phyloP scores from a whole-genome alignment of 2,113 vertebrate species.

The Coracopsis vasa region DNA sequence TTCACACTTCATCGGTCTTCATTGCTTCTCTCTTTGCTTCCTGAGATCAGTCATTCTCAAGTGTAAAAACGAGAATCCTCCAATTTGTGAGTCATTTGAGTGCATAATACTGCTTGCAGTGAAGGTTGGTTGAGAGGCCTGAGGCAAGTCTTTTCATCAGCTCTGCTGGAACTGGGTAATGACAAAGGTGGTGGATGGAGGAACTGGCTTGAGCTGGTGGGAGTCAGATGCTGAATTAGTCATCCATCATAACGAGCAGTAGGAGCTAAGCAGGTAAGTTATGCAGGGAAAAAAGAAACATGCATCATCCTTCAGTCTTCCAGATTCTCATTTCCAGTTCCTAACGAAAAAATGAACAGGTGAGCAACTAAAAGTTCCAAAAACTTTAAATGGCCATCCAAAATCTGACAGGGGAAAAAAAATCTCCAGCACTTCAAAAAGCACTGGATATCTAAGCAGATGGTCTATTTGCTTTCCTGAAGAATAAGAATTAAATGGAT shows the following conservation, averaged over 20 bases:
- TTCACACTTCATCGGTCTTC: not conserved
- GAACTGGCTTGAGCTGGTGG: not conserved
- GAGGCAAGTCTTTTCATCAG: slow-evolving; percentile 20
- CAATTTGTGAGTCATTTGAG: not conserved
- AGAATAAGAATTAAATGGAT: slow-evolving; percentile 36
- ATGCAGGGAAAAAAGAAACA: not conserved
- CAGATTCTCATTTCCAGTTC: not conserved
- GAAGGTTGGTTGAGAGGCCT: not conserved
- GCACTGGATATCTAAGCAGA: slow-evolving; percentile 29
- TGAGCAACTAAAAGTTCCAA: not conserved
- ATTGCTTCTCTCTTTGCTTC: not conserved
- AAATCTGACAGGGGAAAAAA: not conserved
- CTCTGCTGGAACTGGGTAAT: not conserved
- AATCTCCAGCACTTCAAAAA: not conserved
- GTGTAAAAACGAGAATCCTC: not conserved
- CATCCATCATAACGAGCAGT: not conserved
- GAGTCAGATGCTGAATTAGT: not conserved
- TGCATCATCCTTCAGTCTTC: not conserved
- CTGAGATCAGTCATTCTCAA: not conserved
- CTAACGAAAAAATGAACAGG: not conserved
- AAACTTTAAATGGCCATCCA: slow-evolving; percentile 30
- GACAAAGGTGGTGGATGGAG: not conserved
- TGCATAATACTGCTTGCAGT: not conserved
- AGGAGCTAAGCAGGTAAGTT: not conserved
- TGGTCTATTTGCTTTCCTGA: slow-evolving; percentile 26